phyloP scores from a whole-genome alignment of 2,888 invertebrate species.

The Theretra japonica region DNA sequence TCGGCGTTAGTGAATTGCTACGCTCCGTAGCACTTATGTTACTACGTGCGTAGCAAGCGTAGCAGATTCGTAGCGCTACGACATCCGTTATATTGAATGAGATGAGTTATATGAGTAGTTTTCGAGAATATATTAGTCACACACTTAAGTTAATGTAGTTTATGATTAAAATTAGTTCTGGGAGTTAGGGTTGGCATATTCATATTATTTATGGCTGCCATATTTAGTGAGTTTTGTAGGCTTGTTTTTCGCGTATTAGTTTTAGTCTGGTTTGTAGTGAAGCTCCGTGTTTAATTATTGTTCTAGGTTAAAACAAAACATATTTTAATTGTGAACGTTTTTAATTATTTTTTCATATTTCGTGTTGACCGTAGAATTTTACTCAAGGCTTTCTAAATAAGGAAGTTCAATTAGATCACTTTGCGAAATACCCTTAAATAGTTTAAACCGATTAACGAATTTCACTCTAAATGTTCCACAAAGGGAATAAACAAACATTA shows the following conservation, averaged over 20 bases:
- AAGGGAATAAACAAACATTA: not conserved
- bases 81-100: constrained; percentile 4
- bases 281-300: too few species aligned
- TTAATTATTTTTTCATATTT: too few species aligned
- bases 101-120: not conserved
- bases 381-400: too few species aligned
- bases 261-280: too few species aligned
- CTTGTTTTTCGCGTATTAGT: too few species aligned
- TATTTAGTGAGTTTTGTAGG: too few species aligned
- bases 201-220: not conserved
- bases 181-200: not conserved
- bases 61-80: constrained; percentile 45
- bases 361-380: too few species aligned
- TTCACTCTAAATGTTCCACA: not conserved
- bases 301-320: too few species aligned
- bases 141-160: not conserved
- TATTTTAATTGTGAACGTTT: too few species aligned
- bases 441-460: too few species aligned
- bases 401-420: too few species aligned
- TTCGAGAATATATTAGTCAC: not conserved
- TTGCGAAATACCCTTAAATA: too few species aligned
- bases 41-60: constrained; percentile 55
- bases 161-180: not conserved
- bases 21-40: constrained; percentile 50
- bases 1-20: constrained; percentile 41